Evolutionary conservation across 2,113 vertebrate genomes (phyloP).

Genomic region (Hylia prasina): DNA sequence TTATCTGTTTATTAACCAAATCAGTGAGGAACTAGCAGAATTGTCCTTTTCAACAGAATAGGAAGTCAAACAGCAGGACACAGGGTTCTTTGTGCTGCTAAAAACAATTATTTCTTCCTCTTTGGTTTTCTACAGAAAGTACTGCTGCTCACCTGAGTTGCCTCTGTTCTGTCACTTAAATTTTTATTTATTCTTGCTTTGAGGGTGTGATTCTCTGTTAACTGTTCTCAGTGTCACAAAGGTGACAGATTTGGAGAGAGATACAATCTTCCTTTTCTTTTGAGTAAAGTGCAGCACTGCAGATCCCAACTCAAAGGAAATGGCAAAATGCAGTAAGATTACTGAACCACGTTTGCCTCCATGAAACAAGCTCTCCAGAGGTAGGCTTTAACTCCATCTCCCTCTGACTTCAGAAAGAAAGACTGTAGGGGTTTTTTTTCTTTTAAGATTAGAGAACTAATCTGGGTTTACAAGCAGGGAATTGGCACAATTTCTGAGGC

Average conservation of each 20-base stretch:
- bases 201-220: neutral
- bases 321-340: neutral
- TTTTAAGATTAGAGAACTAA: neutral
- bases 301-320: neutral
- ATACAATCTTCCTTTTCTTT: neutral
- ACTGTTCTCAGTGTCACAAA: neutral
- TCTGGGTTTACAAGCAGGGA: neutral
- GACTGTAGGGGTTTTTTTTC: neutral
- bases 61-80: neutral
- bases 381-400: neutral
- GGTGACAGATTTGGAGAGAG: neutral
- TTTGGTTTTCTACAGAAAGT: neutral
- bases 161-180: neutral
- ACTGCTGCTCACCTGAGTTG: neutral
- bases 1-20: neutral
- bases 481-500: neutral
- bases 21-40: neutral
- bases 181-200: neutral
- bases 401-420: neutral
- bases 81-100: neutral
- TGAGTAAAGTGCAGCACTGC: neutral
- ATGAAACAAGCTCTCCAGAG: neutral
- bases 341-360: neutral
- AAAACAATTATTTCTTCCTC: neutral
- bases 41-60: neutral